These are phyloP conservation scores for Cyphomyrmex costatus DNA, from an alignment of 1,140 invertebrate species.

Conservation along the genomic window DNA sequence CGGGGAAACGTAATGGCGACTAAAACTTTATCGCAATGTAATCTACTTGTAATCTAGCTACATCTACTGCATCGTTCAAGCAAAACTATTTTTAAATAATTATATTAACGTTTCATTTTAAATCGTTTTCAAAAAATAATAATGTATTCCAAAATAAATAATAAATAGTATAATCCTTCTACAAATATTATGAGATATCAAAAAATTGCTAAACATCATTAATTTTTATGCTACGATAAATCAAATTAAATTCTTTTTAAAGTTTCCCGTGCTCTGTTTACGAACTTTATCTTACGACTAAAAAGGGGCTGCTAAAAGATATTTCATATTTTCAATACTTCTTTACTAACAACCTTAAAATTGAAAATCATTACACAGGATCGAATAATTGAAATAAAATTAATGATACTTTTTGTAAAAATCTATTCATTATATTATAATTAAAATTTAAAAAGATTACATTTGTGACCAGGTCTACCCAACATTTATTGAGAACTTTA, in stretches of 20 bases:
- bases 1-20: background rate
- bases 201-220: background rate
- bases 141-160: constrained; percentile 8
- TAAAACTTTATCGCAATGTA: background rate
- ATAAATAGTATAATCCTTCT: background rate
- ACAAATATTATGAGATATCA: background rate
- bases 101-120: background rate
- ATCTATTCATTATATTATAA: no score
- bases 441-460: no score
- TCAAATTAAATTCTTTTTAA: background rate
- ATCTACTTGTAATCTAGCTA: background rate
- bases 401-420: background rate
- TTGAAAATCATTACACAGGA: background rate
- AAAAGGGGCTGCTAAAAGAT: background rate
- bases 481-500: no score
- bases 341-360: background rate
- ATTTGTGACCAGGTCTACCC: no score
- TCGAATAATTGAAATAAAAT: background rate
- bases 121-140: background rate
- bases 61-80: background rate
- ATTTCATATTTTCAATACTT: background rate
- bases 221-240: background rate
- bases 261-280: background rate
- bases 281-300: background rate
- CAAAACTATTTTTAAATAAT: background rate